Conservation (phyloP, 2,797 vertebrate species). For the Bucorvus abyssinicus region DNA sequence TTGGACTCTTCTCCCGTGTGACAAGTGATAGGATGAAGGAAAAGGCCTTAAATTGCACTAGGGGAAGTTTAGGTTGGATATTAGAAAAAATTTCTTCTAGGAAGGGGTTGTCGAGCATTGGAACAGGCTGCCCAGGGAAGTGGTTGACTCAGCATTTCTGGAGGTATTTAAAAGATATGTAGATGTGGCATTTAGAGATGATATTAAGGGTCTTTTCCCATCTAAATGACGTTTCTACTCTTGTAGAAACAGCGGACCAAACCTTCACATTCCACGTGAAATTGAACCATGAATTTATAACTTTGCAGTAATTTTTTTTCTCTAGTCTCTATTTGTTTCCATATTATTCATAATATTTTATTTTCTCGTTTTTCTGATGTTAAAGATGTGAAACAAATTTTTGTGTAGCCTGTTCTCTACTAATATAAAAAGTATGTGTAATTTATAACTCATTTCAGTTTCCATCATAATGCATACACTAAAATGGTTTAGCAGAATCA, state of each 20-base stretch:
- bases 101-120: no score
- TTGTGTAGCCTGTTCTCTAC: not conserved
- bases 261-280: not conserved
- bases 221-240: not conserved
- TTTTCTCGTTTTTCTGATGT: not conserved
- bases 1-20: no score
- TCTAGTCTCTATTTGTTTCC: not conserved
- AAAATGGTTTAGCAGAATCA: not conserved
- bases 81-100: no score
- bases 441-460: not conserved
- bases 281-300: fast-evolving
- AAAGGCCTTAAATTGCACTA: no score
- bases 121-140: no score
- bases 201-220: not conserved
- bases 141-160: no score
- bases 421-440: not conserved
- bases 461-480: not conserved
- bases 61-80: no score
- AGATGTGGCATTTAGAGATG: no score
- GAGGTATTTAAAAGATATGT: no score
- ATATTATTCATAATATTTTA: not conserved
- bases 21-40: no score
- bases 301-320: fast-evolving
- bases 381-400: not conserved
- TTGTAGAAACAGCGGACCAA: not conserved